Base-by-base conservation (phyloP, 64 coral and sea anemone species). In the Actinia equina region DNA sequence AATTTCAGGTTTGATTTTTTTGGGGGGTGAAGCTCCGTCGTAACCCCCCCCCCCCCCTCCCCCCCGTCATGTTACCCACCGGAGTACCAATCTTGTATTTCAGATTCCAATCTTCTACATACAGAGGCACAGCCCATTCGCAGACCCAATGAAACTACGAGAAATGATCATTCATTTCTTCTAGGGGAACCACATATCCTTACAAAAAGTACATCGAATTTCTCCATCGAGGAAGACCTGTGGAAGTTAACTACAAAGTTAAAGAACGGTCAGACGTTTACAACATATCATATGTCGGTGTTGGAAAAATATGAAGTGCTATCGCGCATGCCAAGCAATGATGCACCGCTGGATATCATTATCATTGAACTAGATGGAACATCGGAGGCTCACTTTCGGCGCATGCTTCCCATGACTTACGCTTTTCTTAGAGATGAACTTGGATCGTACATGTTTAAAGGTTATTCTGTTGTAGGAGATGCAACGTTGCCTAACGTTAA, bases 391-490 rank as follows among this genome's bases (percentile, higher is more conserved):
- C 89, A 95, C 76, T 88, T 92, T 65, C 89, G 91, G 49, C 64
- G 94, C 5, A 91, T 88, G 83, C 78, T 95, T 11, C 87, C 89
- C 45, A 88, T 92, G 69, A 78, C 84, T 1, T 86, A 86, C 52
- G 70, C 82, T 16, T 95, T 86, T 57, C 83, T 95, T 26, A 92
- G 89, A 62, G 84, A 89, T 41, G 87, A 95, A 17, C 20, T 92
- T 56, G 61, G 89, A 11, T 88, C 86, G 5, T 76, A 22, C 16
- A 83, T 95, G 44, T 92, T 95, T 20, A 86, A 87, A 42, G 90
- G 94, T 27, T 89, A 84, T 69, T 88, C 93, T 2, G 80, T 95
- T 25, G 93, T 91, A 37, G 93, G 93, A 71, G 93, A 95, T 23
- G 89, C 63, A 17, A 95, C 94, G 55, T 84, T 89, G 23, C 89